Percentiles rank a stretch among this genome's conserved stretches.
Conservation (phyloP, 2,113 vertebrate species). For the Nyctereutes procyonoides region DNA sequence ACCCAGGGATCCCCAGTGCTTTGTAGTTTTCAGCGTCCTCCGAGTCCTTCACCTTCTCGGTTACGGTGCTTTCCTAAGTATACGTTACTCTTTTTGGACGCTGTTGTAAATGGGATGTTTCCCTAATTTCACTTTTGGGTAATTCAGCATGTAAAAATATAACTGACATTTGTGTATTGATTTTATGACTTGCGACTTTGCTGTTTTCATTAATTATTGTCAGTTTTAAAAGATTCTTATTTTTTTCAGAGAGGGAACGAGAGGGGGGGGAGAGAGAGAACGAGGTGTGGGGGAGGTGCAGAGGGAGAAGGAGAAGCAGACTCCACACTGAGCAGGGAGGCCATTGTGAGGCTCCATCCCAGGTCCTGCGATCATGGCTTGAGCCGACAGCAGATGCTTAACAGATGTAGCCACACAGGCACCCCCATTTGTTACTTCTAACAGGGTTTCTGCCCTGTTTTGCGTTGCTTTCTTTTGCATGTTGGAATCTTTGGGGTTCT, state of each 20-base stretch:
- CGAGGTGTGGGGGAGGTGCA: too few species aligned
- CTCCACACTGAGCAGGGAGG: too few species aligned
- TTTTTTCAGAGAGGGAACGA: too few species aligned
- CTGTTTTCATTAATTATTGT: neutral
- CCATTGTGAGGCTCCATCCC: too few species aligned
- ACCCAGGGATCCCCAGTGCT: neutral
- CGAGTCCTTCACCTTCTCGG: neutral
- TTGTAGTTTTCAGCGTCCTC: neutral
- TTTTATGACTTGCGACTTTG: neutral
- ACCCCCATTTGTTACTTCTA: neutral
- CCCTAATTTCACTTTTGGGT: neutral
- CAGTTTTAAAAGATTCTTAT: too few species aligned
- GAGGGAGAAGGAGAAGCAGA: too few species aligned
- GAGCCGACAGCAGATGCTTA: too few species aligned
- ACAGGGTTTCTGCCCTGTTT: neutral
- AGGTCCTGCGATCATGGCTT: too few species aligned
- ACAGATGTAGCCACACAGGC: too few species aligned
- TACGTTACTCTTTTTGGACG: neutral
- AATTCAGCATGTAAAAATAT: neutral
- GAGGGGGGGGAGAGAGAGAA: too few species aligned
- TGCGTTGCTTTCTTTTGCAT: neutral
- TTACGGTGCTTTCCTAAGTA: neutral
- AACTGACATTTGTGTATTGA: neutral
- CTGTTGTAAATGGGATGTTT: neutral
- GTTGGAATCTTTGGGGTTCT: neutral